Base-by-base conservation (phyloP, 2,113 vertebrate genomes). In the Alectura lathami region DNA sequence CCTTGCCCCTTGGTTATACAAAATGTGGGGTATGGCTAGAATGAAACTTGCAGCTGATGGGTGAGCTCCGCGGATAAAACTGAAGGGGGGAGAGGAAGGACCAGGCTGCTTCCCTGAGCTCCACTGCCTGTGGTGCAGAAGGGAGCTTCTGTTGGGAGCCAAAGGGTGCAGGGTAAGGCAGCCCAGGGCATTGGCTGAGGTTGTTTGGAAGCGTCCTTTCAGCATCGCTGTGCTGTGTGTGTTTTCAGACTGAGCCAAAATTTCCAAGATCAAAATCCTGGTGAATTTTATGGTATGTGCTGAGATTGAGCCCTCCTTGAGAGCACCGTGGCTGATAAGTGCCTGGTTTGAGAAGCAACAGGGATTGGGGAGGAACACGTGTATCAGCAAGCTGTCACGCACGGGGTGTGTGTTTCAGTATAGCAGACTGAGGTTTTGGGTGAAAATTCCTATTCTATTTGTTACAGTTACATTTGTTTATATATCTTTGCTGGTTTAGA, bases 261-360 rank as follows among this genome's bases (percentile, higher is more conserved):
- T 45, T 67, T 54, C 5, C 18, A 48, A 26, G 2, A 2, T 59
- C 78, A 43, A 85, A 85, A n/a, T 83, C 57, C 24, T 9, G 21
- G 3, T 84, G 32, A 77, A 17, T 70, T 70, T 86, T 50, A 80
- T 29, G 1, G 42, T 66, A 13, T 1, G 0, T 2, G 2, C 72
- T 50, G 32, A 64, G 42, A 38, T 9, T 30, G 45, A 62, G n/a
- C 57, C 47, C 15, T 54, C 32, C 3, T 45, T 53, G 15, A 26
- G 42, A 63, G 8, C 6, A 29, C 12, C 1, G 0, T 10, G 15
- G 22, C 11, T 2, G 4, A 22, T 0, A 50, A 54, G 34, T 17
- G 9, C 3, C 1, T 32, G 30, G 45, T 47, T 74, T 59, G 34
- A 59, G 64, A 81, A 86, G 69, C 47, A 56, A 30, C 21, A 3